These are phyloP conservation scores for Phacellophora camtschatica DNA, from an alignment of 30 jellyfish, hydroid and myxozoan genomes.

Conservation along the genomic window DNA sequence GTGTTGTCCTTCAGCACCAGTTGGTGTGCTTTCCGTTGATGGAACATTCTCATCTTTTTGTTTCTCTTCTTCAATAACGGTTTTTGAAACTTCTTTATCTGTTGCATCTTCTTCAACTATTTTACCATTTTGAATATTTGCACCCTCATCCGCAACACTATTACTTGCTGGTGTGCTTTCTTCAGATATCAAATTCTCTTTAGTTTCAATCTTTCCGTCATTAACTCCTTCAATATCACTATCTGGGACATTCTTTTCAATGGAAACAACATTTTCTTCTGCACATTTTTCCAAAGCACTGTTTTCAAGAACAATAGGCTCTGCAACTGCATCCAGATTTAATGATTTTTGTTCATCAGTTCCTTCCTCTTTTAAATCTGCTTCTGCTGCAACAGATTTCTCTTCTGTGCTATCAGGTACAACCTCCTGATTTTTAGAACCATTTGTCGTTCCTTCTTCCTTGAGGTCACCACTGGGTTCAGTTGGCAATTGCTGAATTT, in stretches of 20 bases:
- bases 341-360: neutral
- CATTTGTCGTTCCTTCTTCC: neutral
- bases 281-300: too few species aligned
- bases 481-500: neutral
- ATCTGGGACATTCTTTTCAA: too few species aligned
- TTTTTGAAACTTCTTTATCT: neutral
- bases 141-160: neutral
- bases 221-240: too few species aligned
- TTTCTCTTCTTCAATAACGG: neutral
- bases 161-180: neutral
- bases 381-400: neutral
- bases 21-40: conserved; percentile 13
- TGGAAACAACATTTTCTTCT: too few species aligned
- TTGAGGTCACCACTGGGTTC: too few species aligned
- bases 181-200: too few species aligned
- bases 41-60: neutral
- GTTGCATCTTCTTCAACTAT: neutral
- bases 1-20: neutral
- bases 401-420: neutral
- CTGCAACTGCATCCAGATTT: neutral
- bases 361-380: neutral
- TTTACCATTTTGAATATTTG: neutral
- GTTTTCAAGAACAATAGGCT: too few species aligned
- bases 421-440: neutral
- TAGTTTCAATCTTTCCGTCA: too few species aligned